Evolutionary conservation across 2,113 vertebrate genomes (phyloP), one percentile per base, ranked within the genome.

Genomic region (Brachirus orientalis): DNA sequence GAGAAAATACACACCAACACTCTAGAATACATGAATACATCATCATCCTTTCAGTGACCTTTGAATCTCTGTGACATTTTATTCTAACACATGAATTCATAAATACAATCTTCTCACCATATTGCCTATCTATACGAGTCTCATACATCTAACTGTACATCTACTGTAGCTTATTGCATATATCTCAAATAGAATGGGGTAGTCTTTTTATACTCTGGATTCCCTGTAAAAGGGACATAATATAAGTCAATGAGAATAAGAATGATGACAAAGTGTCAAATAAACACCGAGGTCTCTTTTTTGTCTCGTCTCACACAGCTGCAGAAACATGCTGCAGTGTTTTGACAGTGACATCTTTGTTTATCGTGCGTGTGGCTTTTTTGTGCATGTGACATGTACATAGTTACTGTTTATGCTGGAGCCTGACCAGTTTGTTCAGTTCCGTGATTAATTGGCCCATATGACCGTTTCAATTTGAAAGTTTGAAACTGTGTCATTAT

Each of bases 151-250:
- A 80, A 77, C 75, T 82, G 70, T 80, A 86, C 81, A 81, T 84
- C 70, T 84, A 82, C 74, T 67, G 50, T 51, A 77, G 75, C 75
- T 78, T 86, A 73, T 84, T 89, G 89, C 89, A 89, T 88, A 89
- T 88, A 88, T 91, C 70, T 86, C 52, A 6, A 76, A 85, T 71
- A 12, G 69, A 47, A 53, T 12, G 40, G 51, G 51, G 50, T 66
- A 79, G 20, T 77, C 40, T 68, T 79, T 62, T 65, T 59, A 69
- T 77, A 56, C 50, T 75, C 56, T n/a, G 12, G 33, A 52, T 75
- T 74, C 70, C 56, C 56, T 47, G 38, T 17, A 56, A 63, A 74
- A 53, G n/a, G 63, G 53, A 70, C 45, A 40, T 58, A 50, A 64
- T 54, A 64, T 3, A 14, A 59, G 16, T 16, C 37, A 62, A 65